Evolutionary conservation across 2,113 vertebrate genomes (phyloP), one percentile per base, ranked within the genome.

Genomic region (Spizaetus ornatus): DNA sequence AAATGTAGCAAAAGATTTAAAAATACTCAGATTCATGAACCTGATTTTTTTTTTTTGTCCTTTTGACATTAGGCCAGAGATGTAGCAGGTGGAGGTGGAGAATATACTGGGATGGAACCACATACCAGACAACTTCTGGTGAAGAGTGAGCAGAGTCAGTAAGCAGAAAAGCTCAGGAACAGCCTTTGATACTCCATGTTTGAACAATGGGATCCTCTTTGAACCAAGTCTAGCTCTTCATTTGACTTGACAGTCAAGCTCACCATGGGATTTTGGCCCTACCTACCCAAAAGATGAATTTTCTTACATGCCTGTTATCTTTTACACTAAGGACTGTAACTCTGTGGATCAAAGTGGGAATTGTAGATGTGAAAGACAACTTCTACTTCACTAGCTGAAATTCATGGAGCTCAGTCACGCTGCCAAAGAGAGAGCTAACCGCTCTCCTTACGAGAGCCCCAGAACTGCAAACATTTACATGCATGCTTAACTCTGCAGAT

Each of bases 321-420:
- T 77, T 61, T 53, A 16, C 47, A 22, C 11, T 9, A 59, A 36
- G 77, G 48, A 65, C 61, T 80, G 29, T 36, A 86, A 79, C 47
- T 47, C 55, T 63, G 55, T 29, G 43, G 77, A 79, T 91, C 55
- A 59, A 93, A 95, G 70, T 3, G 40, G 73, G 59, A 85, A 47
- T 1, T n/a, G 21, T 7, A 87, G 65, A 70, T 58, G 69, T 53
- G 80, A 94, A 83, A 73, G 71, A 82, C 40, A 61, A 71, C 32
- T 89, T 79, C 55, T 52, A 72, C 36, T 29, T 63, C 61, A 29
- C 56, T 27, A 23, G 56, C 50, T 74, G 83, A 27, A 86, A n/a
- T 9, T n/a, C 3, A 0, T 11, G 20, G 74, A 74, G 79, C 47
- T 65, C 74, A 34, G 42, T 6, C 1, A 0, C 0, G 3, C 52